Base-by-base conservation (phyloP, 1,140 invertebrate species). In the Neelides sp. region DNA sequence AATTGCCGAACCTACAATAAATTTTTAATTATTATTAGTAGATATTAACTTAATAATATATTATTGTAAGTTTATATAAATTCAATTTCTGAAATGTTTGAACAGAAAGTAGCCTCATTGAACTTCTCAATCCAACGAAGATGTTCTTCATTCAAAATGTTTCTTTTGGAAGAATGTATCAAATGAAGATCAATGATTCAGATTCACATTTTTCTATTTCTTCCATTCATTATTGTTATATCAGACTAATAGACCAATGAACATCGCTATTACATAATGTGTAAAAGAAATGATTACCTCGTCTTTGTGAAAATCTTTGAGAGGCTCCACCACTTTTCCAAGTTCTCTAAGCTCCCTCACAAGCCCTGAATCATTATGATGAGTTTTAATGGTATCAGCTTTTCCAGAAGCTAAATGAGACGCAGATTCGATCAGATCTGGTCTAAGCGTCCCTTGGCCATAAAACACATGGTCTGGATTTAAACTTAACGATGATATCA, bases 231-330 rank as follows among this genome's bases (percentile, higher is more conserved):
- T 24, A 17, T 41, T 8, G 12, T 19, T 44, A n/a, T 24, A 23
- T 4, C 45, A 35, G 4, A 13, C 5, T 13, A 17, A 22, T 13
- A 46, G 36, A 52, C 12, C n/a, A n/a, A 17, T 35, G 32, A 52
- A 52, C 4, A 27, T 26, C 13, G 7, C 4, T 30, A 26, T 4
- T 34, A 41, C 20, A 40, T 27, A 12, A 39, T 23, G 41, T n/a
- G 34, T 17, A 30, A 15, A 32, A 43, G 32, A 39, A n/a, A n/a
- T 23, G 27, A 54, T 49, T 43, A 98, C 95, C 75, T 98, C 96
- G 69, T 98, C 95, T 73, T 98, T 99, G 66, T 98, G 95, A 66
- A 99, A 98, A 71, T 98, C 95, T 71, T 84, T 87, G 12, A 98
- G 73, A n/a, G 95, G 95, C 71, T 98, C 95, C 19, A 98, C 82